Evolutionary conservation across 64 coral and sea anemone species (phyloP), one percentile per base, ranked within the genome.

Genomic region (Montipora foliosa): DNA sequence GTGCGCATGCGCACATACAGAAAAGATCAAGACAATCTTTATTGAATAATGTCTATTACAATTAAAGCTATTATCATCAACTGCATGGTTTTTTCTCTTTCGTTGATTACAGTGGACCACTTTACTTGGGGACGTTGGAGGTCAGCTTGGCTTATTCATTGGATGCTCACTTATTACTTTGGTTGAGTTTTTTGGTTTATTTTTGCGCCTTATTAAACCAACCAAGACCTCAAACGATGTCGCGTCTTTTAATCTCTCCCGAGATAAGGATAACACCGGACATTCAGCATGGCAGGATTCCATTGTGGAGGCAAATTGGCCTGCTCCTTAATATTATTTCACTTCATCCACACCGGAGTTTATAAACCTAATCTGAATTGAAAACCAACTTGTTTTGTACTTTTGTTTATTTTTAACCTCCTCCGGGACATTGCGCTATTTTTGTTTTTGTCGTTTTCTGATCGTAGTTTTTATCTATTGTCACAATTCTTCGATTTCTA

Each of bases 101-200:
- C 6, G 8, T 37, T 37, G 37, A 37, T 37, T 37, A 37, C 9
- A 80, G 78, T 53, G 2, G 3, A 51, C 3, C 6, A 37, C 78
- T 24, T 29, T 80, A 49, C 0, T 81, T n/a, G 79, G 79, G 12
- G 79, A 57, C 29, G n/a, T 81, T 11, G 79, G 79, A 5, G 79
- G 79, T 11, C 79, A 81, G 50, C 79, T 81, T 81, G 79, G 79
- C 4, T 49, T 81, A 9, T 81, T 57, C n/a, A 57, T 81, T 12
- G 79, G 79, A 58, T 19, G 57, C 2, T 81, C 79, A 19, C 25
- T 6, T 13, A 81, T 81, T 25, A 81, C 79, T 59, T 6, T 81
- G 19, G 79, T 81, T 1, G 79, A 81, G 79, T 81, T 81, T 49
- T 21, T 81, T n/a, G 51, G 9, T 29, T 49, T 81, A 17, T 57